These are phyloP conservation scores for Avahi laniger DNA, from an alignment of 2,797 vertebrate genomes.

Conservation along the genomic window DNA sequence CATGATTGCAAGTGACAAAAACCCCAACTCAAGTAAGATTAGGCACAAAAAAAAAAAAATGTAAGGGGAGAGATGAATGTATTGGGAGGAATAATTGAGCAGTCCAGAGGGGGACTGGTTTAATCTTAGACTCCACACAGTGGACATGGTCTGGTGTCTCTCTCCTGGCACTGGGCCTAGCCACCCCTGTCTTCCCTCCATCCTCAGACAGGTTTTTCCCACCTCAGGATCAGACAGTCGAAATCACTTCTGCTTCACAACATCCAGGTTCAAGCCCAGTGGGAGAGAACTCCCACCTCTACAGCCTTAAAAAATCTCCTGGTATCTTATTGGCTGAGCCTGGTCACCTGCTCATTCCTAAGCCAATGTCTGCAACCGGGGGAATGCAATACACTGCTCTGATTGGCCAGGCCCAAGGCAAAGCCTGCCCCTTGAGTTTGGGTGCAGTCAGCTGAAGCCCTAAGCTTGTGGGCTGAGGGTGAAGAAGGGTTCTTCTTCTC, in stretches of 20 bases:
- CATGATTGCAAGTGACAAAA: not conserved
- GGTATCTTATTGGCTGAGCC: not conserved
- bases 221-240: not conserved
- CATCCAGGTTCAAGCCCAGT: not conserved
- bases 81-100: not conserved
- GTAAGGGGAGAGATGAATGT: accelerated
- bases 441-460: not conserved
- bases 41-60: not conserved
- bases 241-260: not conserved
- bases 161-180: not conserved
- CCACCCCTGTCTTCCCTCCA: not conserved
- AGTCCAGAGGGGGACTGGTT: not conserved
- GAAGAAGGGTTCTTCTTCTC: not conserved
- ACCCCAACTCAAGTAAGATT: not conserved
- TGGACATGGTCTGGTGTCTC: not conserved
- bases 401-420: not conserved
- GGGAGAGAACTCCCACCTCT: not conserved
- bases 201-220: not conserved
- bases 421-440: not conserved
- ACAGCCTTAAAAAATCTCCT: not conserved
- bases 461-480: not conserved
- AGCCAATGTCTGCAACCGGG: not conserved
- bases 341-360: not conserved
- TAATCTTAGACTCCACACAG: not conserved
- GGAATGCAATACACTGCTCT: not conserved